A percentile compares a stretch with the other conserved stretches of the same genome.
These are phyloP conservation scores for Cyphomyrus plagiostoma DNA, from an alignment of 2,113 vertebrate genomes.

Conservation along the genomic window DNA sequence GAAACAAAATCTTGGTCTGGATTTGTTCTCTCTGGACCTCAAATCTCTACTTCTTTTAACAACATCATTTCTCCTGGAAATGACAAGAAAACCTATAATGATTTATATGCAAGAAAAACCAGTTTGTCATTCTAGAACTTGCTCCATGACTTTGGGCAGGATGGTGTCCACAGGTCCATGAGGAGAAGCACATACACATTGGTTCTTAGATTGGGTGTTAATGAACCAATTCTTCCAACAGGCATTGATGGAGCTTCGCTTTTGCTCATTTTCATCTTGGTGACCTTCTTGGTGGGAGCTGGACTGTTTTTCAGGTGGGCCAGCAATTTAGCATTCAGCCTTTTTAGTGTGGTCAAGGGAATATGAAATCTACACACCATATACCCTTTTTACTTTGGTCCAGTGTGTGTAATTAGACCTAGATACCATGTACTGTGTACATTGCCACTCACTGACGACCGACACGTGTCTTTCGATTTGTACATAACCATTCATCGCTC, in stretches of 20 bases:
- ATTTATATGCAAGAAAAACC: background rate
- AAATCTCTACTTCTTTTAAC: background rate
- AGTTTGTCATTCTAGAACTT: background rate
- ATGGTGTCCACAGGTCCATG: background rate
- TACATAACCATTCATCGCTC: background rate
- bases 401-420: background rate
- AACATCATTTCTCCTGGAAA: background rate
- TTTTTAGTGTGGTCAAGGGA: background rate
- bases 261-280: slow-evolving; percentile 56
- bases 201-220: background rate
- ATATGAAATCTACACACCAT: background rate
- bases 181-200: background rate
- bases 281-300: slow-evolving; percentile 45
- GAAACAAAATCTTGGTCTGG: too few relatives aligned
- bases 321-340: background rate
- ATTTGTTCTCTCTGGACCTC: too few relatives aligned
- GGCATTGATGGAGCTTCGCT: slow-evolving; percentile 53
- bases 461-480: background rate
- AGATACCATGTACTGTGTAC: background rate
- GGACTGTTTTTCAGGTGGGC: slow-evolving; percentile 53
- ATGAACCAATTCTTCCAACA: slow-evolving; percentile 29
- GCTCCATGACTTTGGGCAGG: background rate
- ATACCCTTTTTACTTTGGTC: background rate
- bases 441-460: background rate
- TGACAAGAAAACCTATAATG: background rate